Evolutionary conservation across 2,113 vertebrate species (phyloP).

Genomic region (Atherinomorus stipes): DNA sequence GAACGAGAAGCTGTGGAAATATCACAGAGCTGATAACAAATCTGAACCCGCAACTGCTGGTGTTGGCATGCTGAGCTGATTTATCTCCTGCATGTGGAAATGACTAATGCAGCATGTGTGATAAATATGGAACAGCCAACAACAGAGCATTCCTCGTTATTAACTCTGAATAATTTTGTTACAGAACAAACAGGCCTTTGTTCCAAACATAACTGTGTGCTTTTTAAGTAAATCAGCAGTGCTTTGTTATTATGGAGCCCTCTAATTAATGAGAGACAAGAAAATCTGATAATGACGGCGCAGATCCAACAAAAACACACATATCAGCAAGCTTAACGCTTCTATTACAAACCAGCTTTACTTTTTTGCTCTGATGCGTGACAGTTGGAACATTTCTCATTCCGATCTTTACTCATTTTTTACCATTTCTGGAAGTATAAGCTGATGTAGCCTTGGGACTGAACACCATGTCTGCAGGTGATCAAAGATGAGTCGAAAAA

Average conservation of each 20-base stretch:
- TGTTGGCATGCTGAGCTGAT: slow-evolving; percentile 26
- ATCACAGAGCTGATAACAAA: slow-evolving; percentile 45
- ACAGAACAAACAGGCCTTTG: slow-evolving; percentile 4
- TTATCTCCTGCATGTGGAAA: slow-evolving; percentile 44
- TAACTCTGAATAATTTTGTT: neutral
- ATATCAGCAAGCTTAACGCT: neutral
- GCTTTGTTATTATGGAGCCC: slow-evolving; percentile 17
- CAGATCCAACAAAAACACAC: slow-evolving; percentile 12
- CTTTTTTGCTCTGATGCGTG: neutral
- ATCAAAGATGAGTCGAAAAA: too few species aligned
- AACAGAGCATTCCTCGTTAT: slow-evolving; percentile 2
- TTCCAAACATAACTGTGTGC: neutral
- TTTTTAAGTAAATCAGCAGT: slow-evolving; percentile 14
- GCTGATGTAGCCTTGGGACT: too few species aligned
- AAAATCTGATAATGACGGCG: slow-evolving; percentile 39
- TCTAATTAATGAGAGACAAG: slow-evolving; percentile 53
- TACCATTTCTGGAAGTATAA: neutral
- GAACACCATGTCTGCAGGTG: too few species aligned
- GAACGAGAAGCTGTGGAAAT: slow-evolving; percentile 51
- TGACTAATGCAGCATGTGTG: neutral
- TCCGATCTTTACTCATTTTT: neutral
- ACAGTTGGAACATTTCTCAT: neutral
- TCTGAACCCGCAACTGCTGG: slow-evolving; percentile 55
- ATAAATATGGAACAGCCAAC: slow-evolving; percentile 19
- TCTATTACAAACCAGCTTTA: neutral